Base-by-base conservation (phyloP, 2,797 vertebrate genomes). In the Siniperca undulata region DNA sequence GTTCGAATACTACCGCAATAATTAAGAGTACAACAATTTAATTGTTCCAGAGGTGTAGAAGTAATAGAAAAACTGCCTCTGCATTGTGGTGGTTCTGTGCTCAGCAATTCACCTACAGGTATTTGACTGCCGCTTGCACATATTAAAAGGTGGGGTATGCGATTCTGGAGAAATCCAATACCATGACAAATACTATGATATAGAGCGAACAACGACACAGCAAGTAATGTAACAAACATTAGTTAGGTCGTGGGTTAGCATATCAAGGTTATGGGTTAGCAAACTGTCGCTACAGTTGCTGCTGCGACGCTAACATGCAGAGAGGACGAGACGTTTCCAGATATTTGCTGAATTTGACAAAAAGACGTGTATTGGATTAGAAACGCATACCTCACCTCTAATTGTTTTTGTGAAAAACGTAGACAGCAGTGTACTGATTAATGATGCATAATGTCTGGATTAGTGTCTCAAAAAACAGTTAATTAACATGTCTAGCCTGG, bases 1-100 rank as follows among this genome's bases (percentile, higher is more conserved):
- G 84, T 81, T 85, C 46, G 61, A 84, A 90, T 83, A 87, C 70
- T 69, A 78, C 85, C 68, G 13, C 80, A 88, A 92, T 90, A 92
- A 94, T 94, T 92, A 90, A 92, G 81, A 83, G 76, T 71, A 88
- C 78, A 82, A 83, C 76, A 71, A 79, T 88, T 86, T 87, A 86
- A 93, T 91, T 91, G 86, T 83, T 90, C 69, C 55, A 71, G 34
- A 81, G 86, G 79, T 80, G 72, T 77, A 62, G 46, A 76, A 81
- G 74, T 83, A 77, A 80, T 64, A 80, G 66, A 77, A 83, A 85
- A 82, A 82, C 68, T 68, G 17, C 36, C 30, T 71, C 78, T 60
- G 70, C 36, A 77, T 74, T 62, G 58, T 59, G 62, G 8, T 30
- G 12, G 6, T 58, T 84, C 50, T 71, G 20, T n/a, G 27, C 60